Evolutionary conservation across 1,140 invertebrate genomes (phyloP).

Genomic region (Macrostomum lignano): DNA sequence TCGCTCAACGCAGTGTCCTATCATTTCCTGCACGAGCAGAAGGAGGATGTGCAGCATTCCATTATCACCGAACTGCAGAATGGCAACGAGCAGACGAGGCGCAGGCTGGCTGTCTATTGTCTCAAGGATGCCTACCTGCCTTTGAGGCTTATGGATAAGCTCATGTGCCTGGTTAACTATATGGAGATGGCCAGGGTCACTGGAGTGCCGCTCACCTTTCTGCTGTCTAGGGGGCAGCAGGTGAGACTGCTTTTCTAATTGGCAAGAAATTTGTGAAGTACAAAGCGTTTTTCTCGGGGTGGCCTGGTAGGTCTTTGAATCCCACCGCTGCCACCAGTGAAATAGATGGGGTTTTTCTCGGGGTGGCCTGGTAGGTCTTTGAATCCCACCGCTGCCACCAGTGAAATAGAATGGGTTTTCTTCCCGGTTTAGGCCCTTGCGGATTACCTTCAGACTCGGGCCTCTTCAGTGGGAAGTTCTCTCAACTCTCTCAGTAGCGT

Average conservation of each 20-base stretch:
- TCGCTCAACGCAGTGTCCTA: conserved; percentile 93
- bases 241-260: conserved; percentile 94
- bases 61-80: conserved; percentile 81
- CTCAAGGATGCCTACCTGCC: conserved; percentile 90
- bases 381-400: too few species aligned
- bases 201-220: conserved; percentile 64
- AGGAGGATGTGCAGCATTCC: conserved; percentile 97
- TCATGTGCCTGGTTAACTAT: conserved; percentile 96
- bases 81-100: conserved; percentile 29
- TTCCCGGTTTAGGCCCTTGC: too few species aligned
- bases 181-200: conserved; percentile 99
- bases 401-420: too few species aligned
- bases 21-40: conserved; percentile 92
- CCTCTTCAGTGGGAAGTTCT: too few species aligned
- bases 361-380: too few species aligned
- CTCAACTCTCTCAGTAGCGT: too few species aligned
- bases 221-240: conserved; percentile 82
- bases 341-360: too few species aligned
- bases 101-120: conserved; percentile 80
- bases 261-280: too few species aligned
- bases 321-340: too few species aligned
- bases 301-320: too few species aligned
- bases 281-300: too few species aligned
- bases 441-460: too few species aligned
- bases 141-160: conserved; percentile 61